Conservation (phyloP, 2,113 vertebrate species). For the Colaptes auratus region DNA sequence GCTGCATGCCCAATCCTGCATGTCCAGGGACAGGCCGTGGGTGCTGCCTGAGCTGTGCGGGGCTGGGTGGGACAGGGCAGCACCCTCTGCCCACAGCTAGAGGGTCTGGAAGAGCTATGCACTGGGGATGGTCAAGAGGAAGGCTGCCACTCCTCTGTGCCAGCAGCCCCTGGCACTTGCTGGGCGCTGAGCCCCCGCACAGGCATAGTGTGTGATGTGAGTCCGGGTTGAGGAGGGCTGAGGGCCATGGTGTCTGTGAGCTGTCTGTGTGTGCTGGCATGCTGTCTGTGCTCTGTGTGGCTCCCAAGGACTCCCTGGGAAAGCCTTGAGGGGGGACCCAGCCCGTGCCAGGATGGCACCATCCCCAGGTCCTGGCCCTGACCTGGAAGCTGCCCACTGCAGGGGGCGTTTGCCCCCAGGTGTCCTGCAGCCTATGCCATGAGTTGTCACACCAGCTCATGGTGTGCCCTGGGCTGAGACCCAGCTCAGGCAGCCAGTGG, state of each 20-base stretch:
- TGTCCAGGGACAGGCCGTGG: not conserved
- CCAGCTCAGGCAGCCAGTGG: not conserved
- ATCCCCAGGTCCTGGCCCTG: not conserved
- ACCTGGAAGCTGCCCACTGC: fast-evolving
- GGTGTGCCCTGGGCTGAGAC: not conserved
- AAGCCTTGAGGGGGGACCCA: not conserved
- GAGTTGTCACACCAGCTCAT: not conserved
- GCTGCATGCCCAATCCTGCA: not conserved
- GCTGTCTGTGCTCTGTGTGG: not conserved
- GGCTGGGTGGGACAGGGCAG: not conserved
- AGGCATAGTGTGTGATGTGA: fast-evolving
- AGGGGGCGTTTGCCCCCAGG: not conserved
- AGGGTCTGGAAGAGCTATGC: fast-evolving
- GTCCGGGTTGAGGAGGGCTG: not conserved
- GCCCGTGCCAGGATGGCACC: not conserved
- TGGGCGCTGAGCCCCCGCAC: fast-evolving
- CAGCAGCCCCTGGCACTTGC: not conserved
- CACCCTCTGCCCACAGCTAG: fast-evolving
- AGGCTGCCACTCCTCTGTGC: not conserved
- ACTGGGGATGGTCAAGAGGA: fast-evolving
- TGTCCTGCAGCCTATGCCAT: not conserved
- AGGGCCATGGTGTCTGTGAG: not conserved
- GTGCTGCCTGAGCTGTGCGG: fast-evolving
- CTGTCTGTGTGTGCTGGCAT: not conserved
- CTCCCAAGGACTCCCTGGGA: not conserved